Evolutionary conservation across 1,140 invertebrate species (phyloP).

Genomic region (Phymorhynchus buccinoides): DNA sequence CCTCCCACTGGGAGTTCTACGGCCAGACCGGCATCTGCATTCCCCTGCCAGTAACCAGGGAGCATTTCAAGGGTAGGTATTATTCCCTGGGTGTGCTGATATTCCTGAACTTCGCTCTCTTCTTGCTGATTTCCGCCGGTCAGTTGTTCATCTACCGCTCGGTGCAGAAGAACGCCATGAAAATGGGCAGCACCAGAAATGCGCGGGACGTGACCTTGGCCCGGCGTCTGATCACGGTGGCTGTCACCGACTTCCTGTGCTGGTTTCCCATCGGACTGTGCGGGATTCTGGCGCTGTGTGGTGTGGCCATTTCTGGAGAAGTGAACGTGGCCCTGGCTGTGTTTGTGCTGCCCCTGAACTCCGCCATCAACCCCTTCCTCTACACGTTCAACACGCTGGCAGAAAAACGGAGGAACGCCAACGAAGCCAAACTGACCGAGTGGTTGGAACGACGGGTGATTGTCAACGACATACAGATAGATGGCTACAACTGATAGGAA

Average conservation of each 20-base stretch:
- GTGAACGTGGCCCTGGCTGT: not conserved
- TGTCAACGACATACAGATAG: too few species aligned
- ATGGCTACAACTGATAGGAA: too few species aligned
- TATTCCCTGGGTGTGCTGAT: not conserved
- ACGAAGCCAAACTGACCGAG: too few species aligned
- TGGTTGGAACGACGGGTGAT: too few species aligned
- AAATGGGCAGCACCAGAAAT: too few species aligned
- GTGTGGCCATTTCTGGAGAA: not conserved
- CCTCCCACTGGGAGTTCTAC: slow-evolving; percentile 10
- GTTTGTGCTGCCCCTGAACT: not conserved
- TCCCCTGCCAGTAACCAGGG: not conserved
- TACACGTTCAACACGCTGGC: slow-evolving; percentile 2
- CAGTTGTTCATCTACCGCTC: slow-evolving; percentile 11
- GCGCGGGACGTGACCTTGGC: not conserved
- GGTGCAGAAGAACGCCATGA: not conserved
- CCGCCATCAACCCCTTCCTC: not conserved
- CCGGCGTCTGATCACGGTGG: not conserved
- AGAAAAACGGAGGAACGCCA: too few species aligned
- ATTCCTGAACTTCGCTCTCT: not conserved
- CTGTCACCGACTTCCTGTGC: not conserved
- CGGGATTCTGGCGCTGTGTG: not conserved
- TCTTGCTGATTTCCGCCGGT: not conserved
- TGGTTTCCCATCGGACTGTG: not conserved
- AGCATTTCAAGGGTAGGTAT: not conserved
- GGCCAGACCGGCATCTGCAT: slow-evolving; percentile 15